Evolutionary conservation across 2,888 invertebrate genomes (phyloP).

Genomic region (Epirrhoe tristata): DNA sequence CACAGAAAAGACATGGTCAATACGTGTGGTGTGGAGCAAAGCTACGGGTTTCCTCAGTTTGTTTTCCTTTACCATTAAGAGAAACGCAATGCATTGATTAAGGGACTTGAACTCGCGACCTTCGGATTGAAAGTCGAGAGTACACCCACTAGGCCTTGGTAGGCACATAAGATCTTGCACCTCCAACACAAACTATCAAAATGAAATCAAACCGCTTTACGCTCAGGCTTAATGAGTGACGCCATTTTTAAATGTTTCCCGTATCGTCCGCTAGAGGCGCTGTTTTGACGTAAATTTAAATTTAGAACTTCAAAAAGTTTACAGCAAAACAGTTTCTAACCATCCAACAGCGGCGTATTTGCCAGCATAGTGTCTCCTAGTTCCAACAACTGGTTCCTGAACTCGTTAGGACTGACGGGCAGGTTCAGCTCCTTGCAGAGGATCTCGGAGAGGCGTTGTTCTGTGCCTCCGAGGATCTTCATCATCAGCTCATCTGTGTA

Average conservation of each 20-base stretch:
- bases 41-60: no score
- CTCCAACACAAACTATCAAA: no score
- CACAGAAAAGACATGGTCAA: no score
- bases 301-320: background rate
- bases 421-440: conserved; percentile 88
- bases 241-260: conserved; percentile 8
- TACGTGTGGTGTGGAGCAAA: no score
- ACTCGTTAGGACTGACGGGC: conserved; percentile 88
- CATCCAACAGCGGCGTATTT: conserved; percentile 88
- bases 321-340: conserved; percentile 65
- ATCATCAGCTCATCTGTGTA: conserved; percentile 93
- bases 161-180: no score
- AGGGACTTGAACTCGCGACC: no score
- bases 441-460: conserved; percentile 88
- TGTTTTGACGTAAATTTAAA: background rate
- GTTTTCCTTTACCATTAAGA: no score
- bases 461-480: conserved; percentile 91
- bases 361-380: conserved; percentile 87
- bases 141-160: no score
- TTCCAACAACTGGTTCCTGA: conserved; percentile 85
- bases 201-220: no score
- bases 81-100: no score
- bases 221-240: no score
- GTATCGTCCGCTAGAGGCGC: background rate
- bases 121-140: no score